Base-by-base conservation (phyloP, 2,888 invertebrate genomes). In the Clivina fossor region DNA sequence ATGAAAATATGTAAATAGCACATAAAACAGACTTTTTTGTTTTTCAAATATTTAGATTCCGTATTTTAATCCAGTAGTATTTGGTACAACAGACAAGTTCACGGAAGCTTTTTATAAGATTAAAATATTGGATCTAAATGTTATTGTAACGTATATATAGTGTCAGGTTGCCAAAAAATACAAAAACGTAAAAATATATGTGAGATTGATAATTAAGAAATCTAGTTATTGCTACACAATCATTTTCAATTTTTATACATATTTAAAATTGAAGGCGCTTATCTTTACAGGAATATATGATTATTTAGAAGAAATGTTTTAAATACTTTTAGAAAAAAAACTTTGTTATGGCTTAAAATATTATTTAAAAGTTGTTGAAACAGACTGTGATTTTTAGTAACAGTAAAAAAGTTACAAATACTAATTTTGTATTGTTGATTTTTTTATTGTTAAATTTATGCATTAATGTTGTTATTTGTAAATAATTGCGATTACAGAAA, bases 181-280 rank as follows among this genome's bases (percentile, higher is more conserved):
- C n/a, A 11, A 16, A 18, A n/a, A 19, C 20, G 40, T 22, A 19
- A 40, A 40, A 40, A 20, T 40, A 40, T 22, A 16, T 13, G 19
- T 40, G n/a, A n/a, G n/a, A n/a, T n/a, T n/a, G n/a, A n/a, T n/a
- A n/a, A n/a, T 41, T 13, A 22, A 41, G 9, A 41, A 41, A n/a
- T 33, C 13, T 41, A 33, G 47, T 40, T 15, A 40, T 30, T 53
- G 44, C 53, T 53, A 53, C 35, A 53, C 53, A 53, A 53, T 53
- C 53, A 53, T 53, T 53, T 44, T 37, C 43, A 53, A 44, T 24
- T 44, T 44, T 53, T 53, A 51, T 51, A 51, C 51, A 51, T 51
- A 37, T 41, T 50, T 40, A 40, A 50, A 50, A 24, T 41, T 40
- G n/a, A n/a, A n/a, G n/a, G n/a, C n/a, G n/a, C n/a, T n/a, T n/a